Evolutionary conservation across 2,797 vertebrate genomes (phyloP).

Genomic region (Channallabes apus): DNA sequence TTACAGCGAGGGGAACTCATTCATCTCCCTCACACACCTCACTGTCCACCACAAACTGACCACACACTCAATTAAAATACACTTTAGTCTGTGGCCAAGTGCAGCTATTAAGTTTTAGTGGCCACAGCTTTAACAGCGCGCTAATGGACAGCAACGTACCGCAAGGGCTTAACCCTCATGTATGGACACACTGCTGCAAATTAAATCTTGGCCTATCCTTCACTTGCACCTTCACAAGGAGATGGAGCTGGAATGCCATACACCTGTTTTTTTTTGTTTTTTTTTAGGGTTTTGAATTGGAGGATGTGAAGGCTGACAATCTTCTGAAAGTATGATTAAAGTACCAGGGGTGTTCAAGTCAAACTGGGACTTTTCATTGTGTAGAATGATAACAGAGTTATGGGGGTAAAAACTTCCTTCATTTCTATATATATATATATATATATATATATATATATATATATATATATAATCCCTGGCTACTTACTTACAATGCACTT

Average conservation of each 20-base stretch:
- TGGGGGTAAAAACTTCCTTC: too few relatives aligned
- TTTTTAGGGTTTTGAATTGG: background rate
- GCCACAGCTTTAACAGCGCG: slow-evolving; percentile 73
- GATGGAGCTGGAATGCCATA: background rate
- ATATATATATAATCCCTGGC: too few relatives aligned
- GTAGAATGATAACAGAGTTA: too few relatives aligned
- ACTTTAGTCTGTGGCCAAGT: slow-evolving; percentile 72
- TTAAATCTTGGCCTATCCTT: background rate
- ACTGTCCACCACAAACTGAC: slow-evolving; percentile 67
- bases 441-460: too few relatives aligned
- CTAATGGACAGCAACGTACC: slow-evolving; percentile 77
- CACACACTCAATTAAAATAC: slow-evolving; percentile 73
- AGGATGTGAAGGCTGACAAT: background rate
- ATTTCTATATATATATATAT: too few relatives aligned
- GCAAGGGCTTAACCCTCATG: slow-evolving; percentile 70
- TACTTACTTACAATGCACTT: too few relatives aligned
- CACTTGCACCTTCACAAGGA: background rate
- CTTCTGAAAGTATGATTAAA: background rate
- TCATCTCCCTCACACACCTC: slow-evolving; percentile 72
- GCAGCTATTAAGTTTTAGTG: slow-evolving; percentile 72
- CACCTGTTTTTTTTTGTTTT: background rate
- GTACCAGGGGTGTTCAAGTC: background rate
- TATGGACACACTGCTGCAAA: slow-evolving; percentile 2
- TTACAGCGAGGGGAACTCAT: slow-evolving; percentile 63
- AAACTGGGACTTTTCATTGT: background rate